Conservation (phyloP, 2,888 invertebrate genomes). For the Drosophila kuntzei region DNA sequence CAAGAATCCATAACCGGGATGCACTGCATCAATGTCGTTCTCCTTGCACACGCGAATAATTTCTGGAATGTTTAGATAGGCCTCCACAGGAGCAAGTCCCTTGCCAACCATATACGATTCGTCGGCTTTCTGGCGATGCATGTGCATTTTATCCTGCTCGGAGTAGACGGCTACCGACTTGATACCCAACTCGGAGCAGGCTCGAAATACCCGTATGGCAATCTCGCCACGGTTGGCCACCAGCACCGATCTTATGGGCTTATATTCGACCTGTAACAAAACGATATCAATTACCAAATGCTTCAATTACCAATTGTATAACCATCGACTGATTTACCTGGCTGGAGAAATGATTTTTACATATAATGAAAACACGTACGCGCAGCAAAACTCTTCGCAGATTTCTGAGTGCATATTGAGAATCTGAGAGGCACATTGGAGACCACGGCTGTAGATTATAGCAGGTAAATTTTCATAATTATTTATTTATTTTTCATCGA, state of each 20-base stretch:
- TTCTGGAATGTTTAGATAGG: conserved; percentile 98
- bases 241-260: conserved; percentile 96
- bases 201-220: conserved; percentile 98
- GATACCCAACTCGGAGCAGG: conserved; percentile 98
- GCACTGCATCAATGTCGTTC: conserved; percentile 92
- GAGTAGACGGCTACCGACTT: conserved; percentile 99
- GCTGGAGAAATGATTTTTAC: conserved; percentile 86
- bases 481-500: not conserved
- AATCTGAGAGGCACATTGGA: conserved; percentile 82
- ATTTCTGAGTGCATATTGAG: conserved; percentile 81
- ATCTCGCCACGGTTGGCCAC: conserved; percentile 99
- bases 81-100: conserved; percentile 97
- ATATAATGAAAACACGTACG: conserved; percentile 81
- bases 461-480: not conserved
- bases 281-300: not conserved
- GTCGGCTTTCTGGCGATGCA: conserved; percentile 99
- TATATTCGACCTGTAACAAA: conserved; percentile 86
- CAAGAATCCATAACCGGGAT: conserved; percentile 85
- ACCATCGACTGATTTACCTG: conserved; percentile 67
- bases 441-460: conserved; percentile 15
- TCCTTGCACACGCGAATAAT: conserved; percentile 98
- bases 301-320: conserved; percentile 86
- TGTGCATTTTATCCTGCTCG: conserved; percentile 98
- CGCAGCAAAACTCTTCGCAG: conserved; percentile 79
- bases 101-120: conserved; percentile 98